These are phyloP conservation scores for Crax fasciolata DNA, from an alignment of 2,797 vertebrate genomes.

Conservation along the genomic window DNA sequence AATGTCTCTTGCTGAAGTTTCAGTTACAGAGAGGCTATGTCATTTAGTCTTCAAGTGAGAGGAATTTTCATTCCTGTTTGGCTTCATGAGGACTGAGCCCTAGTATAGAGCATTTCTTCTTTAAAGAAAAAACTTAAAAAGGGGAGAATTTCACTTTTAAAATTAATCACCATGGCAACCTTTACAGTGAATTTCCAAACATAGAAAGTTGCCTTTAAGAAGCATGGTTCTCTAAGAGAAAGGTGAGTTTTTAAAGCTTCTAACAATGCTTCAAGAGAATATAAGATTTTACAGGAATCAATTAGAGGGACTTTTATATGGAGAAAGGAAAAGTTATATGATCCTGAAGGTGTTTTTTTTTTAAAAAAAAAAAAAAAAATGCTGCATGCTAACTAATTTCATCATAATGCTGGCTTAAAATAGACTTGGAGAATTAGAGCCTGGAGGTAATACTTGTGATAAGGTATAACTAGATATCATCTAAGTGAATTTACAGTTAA, in stretches of 20 bases:
- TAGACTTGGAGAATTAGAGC: slow-evolving; percentile 45
- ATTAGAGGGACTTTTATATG: background rate
- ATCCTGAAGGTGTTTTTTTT: background rate
- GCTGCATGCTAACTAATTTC: slow-evolving; percentile 23
- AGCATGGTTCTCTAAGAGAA: slow-evolving; percentile 50
- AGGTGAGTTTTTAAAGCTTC: slow-evolving; percentile 72
- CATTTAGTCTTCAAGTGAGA: background rate
- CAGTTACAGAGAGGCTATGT: background rate
- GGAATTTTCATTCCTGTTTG: background rate
- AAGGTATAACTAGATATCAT: background rate
- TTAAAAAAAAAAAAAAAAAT: background rate
- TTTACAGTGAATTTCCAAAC: slow-evolving; percentile 72
- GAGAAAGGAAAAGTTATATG: slow-evolving; percentile 15
- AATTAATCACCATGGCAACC: slow-evolving; percentile 77
- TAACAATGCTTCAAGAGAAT: background rate
- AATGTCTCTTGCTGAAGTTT: background rate
- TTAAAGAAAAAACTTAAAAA: slow-evolving; percentile 73
- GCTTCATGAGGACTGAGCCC: background rate
- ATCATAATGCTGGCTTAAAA: slow-evolving; percentile 52
- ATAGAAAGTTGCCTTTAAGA: slow-evolving; percentile 74
- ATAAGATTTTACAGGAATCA: background rate
- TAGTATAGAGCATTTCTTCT: slow-evolving; percentile 41
- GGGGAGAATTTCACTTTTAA: slow-evolving; percentile 68
- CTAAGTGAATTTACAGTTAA: background rate
- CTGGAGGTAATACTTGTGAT: background rate